phyloP scores from a whole-genome alignment of 2,113 vertebrate species.

The Myotis lucifugus region DNA sequence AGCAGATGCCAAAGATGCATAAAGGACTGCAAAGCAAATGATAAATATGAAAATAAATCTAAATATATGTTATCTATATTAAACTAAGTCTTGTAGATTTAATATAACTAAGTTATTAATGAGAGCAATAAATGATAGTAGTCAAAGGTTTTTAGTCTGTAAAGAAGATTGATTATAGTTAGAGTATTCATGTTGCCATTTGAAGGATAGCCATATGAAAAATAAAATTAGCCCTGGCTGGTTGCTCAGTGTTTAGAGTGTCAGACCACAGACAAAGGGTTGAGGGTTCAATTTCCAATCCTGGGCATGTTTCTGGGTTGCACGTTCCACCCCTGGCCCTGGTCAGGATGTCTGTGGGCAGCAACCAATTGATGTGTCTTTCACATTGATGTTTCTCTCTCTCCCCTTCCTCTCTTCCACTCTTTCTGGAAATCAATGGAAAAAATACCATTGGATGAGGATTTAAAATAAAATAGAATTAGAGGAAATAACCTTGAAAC shows the following conservation, averaged over 20 bases:
- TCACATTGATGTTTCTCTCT: no score
- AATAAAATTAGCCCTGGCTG: no score
- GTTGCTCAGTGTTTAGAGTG: no score
- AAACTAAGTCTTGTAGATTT: background rate
- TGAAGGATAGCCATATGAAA: background rate
- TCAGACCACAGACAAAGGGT: no score
- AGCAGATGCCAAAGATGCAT: background rate
- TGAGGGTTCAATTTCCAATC: no score
- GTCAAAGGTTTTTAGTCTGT: background rate
- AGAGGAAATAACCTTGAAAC: background rate
- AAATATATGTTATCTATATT: background rate
- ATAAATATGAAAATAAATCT: constrained; percentile 16
- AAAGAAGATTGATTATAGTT: background rate
- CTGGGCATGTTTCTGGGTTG: no score
- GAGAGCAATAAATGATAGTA: background rate
- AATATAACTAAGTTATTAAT: background rate
- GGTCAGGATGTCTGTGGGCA: no score
- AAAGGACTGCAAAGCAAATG: background rate
- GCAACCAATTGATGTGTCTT: no score
- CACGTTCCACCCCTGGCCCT: no score
- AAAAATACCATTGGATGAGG: no score
- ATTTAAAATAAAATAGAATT: background rate
- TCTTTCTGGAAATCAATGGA: no score
- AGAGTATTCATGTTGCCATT: background rate
- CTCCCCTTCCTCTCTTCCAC: no score